Conservation (phyloP, 2,113 vertebrate genomes). For the Rhea americana region DNA sequence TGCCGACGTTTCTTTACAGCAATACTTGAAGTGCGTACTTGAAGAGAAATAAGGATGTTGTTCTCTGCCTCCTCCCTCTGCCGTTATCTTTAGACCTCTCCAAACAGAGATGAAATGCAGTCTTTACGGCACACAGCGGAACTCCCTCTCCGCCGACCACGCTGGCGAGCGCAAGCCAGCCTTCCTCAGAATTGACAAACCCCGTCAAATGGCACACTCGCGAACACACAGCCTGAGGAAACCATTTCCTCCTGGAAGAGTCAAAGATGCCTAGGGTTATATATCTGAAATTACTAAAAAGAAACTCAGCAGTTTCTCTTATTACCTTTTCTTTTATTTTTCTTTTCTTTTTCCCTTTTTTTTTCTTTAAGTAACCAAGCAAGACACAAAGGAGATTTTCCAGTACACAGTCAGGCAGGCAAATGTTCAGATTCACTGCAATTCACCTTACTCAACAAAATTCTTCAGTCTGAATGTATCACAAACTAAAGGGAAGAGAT, state of each 20-base stretch:
- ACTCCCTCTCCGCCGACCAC: background rate
- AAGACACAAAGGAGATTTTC: background rate
- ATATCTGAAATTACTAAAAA: background rate
- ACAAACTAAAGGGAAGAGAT: background rate
- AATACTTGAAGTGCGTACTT: background rate
- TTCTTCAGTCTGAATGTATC: background rate
- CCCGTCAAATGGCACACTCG: background rate
- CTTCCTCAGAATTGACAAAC: background rate
- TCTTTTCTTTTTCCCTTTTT: no score
- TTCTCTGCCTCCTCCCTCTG: background rate
- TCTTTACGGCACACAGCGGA: background rate
- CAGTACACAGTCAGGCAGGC: background rate
- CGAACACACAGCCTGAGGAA: background rate
- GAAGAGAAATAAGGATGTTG: background rate
- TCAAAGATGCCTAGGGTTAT: background rate
- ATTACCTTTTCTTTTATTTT: background rate
- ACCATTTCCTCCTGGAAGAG: rapidly evolving
- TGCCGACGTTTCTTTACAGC: background rate
- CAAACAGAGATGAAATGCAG: background rate
- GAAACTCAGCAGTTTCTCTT: background rate
- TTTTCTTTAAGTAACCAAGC: no score
- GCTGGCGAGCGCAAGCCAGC: background rate
- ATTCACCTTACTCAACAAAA: background rate
- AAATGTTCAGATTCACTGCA: background rate
- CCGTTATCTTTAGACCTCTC: background rate